A percentile compares a stretch with the other conserved stretches of the same genome.
phyloP scores from a whole-genome alignment of 2,113 vertebrate species.

The Nymphicus hollandicus region DNA sequence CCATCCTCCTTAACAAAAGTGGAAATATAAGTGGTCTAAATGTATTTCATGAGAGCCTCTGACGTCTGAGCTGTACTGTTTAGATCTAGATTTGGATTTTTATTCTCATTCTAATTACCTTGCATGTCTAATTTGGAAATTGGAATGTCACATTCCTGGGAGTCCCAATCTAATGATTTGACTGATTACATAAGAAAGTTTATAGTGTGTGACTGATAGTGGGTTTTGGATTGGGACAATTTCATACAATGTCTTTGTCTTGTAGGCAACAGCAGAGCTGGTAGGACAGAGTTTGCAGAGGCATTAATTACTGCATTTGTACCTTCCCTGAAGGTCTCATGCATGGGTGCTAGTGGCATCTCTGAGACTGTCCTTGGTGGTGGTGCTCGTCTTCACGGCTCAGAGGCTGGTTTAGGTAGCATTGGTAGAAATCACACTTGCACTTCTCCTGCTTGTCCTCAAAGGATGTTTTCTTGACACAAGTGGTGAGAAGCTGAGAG shows the following conservation, averaged over 20 bases:
- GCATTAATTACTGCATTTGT: rapidly evolving
- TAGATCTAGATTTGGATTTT: not conserved
- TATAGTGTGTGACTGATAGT: not conserved
- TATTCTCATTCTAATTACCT: not conserved
- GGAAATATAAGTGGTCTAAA: not conserved
- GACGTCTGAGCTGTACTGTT: not conserved
- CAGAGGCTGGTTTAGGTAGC: rapidly evolving
- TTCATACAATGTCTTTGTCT: not conserved
- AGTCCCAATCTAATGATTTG: not conserved
- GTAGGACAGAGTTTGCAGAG: not conserved
- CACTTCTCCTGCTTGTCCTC: not conserved
- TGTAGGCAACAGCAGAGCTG: not conserved
- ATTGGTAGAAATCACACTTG: not conserved
- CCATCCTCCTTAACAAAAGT: rapidly evolving
- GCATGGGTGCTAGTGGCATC: rapidly evolving
- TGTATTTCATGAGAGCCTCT: not conserved
- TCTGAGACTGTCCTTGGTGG: not conserved
- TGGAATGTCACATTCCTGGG: not conserved
- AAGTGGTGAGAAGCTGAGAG: not conserved
- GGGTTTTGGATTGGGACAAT: not conserved
- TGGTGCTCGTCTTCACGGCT: rapidly evolving
- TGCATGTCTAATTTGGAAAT: not conserved
- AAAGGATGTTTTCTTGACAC: not conserved
- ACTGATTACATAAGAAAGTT: not conserved
- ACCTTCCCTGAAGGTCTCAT: not conserved